Evolutionary conservation across 2,888 invertebrate genomes (phyloP).

Genomic region (Fabriciana adippe): DNA sequence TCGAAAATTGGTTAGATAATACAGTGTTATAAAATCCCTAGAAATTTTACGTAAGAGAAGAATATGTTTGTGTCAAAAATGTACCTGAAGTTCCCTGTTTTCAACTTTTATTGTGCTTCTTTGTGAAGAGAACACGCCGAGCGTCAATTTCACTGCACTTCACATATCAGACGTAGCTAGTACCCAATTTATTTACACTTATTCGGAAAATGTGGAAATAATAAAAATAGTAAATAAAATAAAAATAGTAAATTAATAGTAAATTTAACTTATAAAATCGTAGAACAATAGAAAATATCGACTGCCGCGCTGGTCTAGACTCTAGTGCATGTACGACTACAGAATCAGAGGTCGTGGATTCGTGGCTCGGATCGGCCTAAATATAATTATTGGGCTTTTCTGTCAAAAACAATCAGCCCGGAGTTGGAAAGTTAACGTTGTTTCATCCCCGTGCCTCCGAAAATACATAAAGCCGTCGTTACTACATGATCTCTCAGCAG

Average conservation of each 20-base stretch:
- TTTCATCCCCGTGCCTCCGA: too few species aligned
- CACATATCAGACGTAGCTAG: constrained; percentile 16
- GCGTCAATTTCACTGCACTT: constrained; percentile 19
- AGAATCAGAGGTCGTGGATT: too few species aligned
- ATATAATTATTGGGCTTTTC: too few species aligned
- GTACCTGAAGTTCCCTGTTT: constrained; percentile 11
- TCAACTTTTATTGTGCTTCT: constrained; percentile 16
- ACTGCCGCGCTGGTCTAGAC: too few species aligned
- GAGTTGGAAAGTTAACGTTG: too few species aligned
- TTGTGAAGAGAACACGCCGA: constrained; percentile 9
- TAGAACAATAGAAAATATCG: too few species aligned
- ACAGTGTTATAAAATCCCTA: neutral
- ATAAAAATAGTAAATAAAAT: neutral
- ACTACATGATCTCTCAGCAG: too few species aligned
- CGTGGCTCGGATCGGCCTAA: too few species aligned
- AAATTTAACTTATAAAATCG: neutral
- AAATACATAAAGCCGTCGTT: too few species aligned
- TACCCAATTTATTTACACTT: constrained; percentile 23
- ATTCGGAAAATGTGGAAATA: constrained; percentile 8
- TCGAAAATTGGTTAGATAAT: neutral
- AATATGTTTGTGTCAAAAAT: constrained; percentile 1
- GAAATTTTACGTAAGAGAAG: constrained; percentile 1
- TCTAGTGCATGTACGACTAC: too few species aligned
- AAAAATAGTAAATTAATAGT: neutral
- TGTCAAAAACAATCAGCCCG: too few species aligned